These are phyloP conservation scores for Alces alces DNA, from an alignment of 2,113 vertebrate genomes.

Conservation along the genomic window DNA sequence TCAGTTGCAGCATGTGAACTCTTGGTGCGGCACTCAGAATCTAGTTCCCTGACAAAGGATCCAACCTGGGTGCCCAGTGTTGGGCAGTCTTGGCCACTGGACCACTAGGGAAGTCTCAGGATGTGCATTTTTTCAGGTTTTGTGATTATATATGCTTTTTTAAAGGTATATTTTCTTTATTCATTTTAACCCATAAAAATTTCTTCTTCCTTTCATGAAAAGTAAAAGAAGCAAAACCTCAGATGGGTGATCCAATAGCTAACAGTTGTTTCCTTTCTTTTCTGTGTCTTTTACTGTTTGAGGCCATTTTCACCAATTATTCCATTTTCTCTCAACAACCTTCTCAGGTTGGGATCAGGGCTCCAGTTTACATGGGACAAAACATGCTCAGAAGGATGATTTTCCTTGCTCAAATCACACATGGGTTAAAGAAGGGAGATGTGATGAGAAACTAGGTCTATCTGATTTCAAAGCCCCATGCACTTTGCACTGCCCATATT, in stretches of 20 bases:
- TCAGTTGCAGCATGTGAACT: neutral
- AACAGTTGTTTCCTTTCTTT: neutral
- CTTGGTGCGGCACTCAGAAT: neutral
- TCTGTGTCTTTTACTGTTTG: neutral
- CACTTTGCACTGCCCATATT: no score
- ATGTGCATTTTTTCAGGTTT: neutral
- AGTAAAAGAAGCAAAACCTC: neutral
- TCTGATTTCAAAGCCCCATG: neutral
- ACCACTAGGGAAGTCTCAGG: neutral
- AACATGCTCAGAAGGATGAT: neutral
- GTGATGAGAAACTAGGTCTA: neutral
- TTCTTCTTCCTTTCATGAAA: neutral
- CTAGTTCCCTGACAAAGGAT: neutral
- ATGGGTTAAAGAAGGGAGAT: neutral
- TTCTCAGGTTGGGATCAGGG: neutral
- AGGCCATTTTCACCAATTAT: neutral
- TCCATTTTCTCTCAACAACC: neutral
- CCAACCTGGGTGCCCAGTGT: neutral
- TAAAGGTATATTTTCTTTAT: neutral
- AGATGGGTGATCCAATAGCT: neutral
- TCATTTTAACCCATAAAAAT: neutral
- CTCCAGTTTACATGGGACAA: neutral
- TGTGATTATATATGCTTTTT: neutral
- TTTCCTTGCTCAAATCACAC: neutral
- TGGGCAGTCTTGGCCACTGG: neutral